Evolutionary conservation across 2,888 invertebrate genomes (phyloP).

Genomic region (Agrochola macilenta): DNA sequence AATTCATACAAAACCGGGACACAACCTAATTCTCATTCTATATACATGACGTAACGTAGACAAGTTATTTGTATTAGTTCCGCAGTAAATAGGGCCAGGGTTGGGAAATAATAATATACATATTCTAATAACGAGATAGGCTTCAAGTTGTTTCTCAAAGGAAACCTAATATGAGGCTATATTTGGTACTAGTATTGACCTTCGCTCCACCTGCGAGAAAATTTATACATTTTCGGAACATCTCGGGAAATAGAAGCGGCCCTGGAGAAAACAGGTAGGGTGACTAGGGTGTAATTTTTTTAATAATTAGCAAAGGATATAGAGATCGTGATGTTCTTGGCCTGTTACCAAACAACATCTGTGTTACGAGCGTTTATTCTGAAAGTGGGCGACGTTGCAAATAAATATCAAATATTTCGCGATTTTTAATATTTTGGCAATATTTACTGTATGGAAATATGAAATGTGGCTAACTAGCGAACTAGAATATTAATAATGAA

Average conservation of each 20-base stretch:
- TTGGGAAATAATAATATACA: constrained; percentile 17
- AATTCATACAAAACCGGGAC: not conserved
- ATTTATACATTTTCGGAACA: not conserved
- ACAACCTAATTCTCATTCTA: not conserved
- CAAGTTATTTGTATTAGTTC: constrained; percentile 35
- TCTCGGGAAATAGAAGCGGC: not conserved
- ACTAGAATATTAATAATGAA: too few relatives aligned
- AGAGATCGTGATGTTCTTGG: too few relatives aligned
- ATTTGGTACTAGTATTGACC: not conserved
- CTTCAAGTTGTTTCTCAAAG: constrained; percentile 29
- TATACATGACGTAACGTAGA: constrained; percentile 6
- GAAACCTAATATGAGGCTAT: constrained; percentile 10
- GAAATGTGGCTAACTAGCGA: too few relatives aligned
- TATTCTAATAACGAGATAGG: constrained; percentile 32
- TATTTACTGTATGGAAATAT: too few relatives aligned
- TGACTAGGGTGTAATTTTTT: not conserved
- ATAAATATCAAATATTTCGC: too few relatives aligned
- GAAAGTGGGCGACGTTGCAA: too few relatives aligned
- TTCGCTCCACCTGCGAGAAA: not conserved
- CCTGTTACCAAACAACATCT: too few relatives aligned
- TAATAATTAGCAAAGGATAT: too few relatives aligned
- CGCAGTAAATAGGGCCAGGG: constrained; percentile 14
- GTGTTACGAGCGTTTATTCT: too few relatives aligned
- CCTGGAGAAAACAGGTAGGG: not conserved
- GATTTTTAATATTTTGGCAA: too few relatives aligned